phyloP scores from a whole-genome alignment of 1,140 invertebrate genomes.

The Ceratina calcarata region DNA sequence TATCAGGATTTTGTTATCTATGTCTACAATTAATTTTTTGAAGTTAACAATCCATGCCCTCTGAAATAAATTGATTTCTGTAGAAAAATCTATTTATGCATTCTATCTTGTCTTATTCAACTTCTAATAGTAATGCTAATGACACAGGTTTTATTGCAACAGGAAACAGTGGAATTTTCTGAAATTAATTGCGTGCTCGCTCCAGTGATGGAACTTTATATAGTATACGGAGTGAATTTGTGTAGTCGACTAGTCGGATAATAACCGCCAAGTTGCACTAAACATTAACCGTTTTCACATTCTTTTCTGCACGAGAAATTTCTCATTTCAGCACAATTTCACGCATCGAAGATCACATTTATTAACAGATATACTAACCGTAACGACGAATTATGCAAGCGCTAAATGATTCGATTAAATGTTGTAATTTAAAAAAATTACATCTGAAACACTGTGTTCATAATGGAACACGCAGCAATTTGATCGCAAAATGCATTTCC shows the following conservation, averaged over 20 bases:
- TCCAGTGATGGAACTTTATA: not conserved
- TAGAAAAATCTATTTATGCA: not conserved
- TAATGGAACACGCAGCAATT: not conserved
- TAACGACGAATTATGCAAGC: not conserved
- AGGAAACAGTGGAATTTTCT: no score
- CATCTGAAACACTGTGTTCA: not conserved
- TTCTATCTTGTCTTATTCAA: no score
- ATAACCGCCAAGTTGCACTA: not conserved
- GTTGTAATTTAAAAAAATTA: not conserved
- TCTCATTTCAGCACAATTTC: constrained; percentile 19
- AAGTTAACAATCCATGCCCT: no score
- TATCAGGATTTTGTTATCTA: no score
- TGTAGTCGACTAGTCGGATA: not conserved
- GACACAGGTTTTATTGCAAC: no score
- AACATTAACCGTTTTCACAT: constrained; percentile 19
- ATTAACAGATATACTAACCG: not conserved
- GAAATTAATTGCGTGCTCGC: not conserved
- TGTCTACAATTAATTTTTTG: no score
- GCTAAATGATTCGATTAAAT: constrained; percentile 9
- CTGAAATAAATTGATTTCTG: no score
- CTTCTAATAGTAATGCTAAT: no score
- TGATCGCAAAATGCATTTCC: no score
- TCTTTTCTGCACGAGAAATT: constrained; percentile 25
- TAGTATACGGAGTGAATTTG: not conserved
- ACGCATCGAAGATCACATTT: constrained; percentile 1